Base-by-base conservation (phyloP, 2,113 vertebrate genomes). In the Micromys minutus region DNA sequence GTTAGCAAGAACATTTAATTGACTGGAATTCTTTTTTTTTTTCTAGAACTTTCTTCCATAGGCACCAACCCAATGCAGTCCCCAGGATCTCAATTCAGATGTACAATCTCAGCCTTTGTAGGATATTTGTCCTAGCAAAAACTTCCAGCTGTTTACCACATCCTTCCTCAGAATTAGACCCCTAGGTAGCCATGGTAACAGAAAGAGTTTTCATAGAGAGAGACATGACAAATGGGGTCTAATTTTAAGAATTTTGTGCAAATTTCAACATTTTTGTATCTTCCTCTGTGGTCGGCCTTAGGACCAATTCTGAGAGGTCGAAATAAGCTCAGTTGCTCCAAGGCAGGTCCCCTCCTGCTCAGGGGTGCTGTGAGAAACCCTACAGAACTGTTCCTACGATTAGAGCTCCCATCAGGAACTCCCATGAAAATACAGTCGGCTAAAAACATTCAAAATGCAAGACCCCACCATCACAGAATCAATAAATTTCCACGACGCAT, bases 401-500 rank as follows among this genome's bases (percentile, higher is more conserved):
- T 5, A 5, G 59, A 59, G 15, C 19, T 39, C 77, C 67, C 59
- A 34, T 34, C 21, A 67, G 39, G 15, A 80, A 89, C 19, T 71
- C 63, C 57, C 0, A 0, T 63, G 57, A 87, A 95, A 88, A 85
- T 24, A n/a, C 24, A 22, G 61, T 57, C 74, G 50, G 81, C 65
- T 76, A 34, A 74, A 77, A 72, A 88, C 77, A 96, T 92, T 96
- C 85, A 96, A 87, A 96, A 96, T 83, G 45, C 76, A 96, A 97
- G 90, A 94, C 87, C 83, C 76, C 87, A 87, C 45, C 79, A 22
- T 87, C 50, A 94, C 94, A 97, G 97, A 96, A 96, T 96, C 97
- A 94, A 97, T 98, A 97, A 87, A 98, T 98, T 98, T 98, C 96
- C 97, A 98, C 92, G 94, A 97, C 97, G 95, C 96, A 97, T 95